These are phyloP conservation scores for Aphaenogaster rudis DNA, from an alignment of 1,140 invertebrate species.

Conservation along the genomic window DNA sequence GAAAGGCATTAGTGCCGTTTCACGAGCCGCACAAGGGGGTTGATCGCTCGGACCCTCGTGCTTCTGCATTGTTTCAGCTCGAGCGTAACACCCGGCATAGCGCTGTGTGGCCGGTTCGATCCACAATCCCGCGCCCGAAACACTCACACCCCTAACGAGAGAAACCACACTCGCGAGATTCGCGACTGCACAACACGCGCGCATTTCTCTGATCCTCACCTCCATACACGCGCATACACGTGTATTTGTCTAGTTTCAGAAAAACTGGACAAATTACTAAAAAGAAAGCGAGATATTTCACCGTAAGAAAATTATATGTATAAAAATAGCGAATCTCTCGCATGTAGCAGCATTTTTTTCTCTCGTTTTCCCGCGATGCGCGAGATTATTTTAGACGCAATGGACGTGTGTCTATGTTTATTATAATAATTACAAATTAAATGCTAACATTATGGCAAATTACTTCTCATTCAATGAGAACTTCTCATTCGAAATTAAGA, in stretches of 20 bases:
- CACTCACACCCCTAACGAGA: constrained; percentile 16
- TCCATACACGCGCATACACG: not conserved
- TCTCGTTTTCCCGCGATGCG: not conserved
- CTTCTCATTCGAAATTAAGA: constrained; percentile 8
- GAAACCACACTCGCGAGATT: not conserved
- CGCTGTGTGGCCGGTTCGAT: constrained; percentile 75
- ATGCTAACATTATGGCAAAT: constrained; percentile 17
- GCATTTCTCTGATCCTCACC: not conserved
- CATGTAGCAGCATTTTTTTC: not conserved
- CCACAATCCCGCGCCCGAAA: constrained; percentile 68
- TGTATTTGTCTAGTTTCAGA: not conserved
- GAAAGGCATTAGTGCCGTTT: constrained; percentile 62
- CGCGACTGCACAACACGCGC: not conserved
- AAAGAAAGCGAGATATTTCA: not conserved
- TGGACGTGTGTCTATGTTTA: not conserved
- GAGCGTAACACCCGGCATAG: constrained; percentile 68
- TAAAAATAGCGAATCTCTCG: not conserved
- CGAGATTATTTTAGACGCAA: not conserved
- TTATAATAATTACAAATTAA: constrained; percentile 1
- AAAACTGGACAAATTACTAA: constrained; percentile 25
- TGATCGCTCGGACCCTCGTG: constrained; percentile 68
- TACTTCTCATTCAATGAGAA: not conserved
- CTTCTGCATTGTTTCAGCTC: constrained; percentile 69
- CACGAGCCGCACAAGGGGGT: constrained; percentile 47
- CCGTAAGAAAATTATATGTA: not conserved